These are phyloP conservation scores for Thymelicus lineola DNA, from an alignment of 2,888 invertebrate species.

Conservation along the genomic window DNA sequence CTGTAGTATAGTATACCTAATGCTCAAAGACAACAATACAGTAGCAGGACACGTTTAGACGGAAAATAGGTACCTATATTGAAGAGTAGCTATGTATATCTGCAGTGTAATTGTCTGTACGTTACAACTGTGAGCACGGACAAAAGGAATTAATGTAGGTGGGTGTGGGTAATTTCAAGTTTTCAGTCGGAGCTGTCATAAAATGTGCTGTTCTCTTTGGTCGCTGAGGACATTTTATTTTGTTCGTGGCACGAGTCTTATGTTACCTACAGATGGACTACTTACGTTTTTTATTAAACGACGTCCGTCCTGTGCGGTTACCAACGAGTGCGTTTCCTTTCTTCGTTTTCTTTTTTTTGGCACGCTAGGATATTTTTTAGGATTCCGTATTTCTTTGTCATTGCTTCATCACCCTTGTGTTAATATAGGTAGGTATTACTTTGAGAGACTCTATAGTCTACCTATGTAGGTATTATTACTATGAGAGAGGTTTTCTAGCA, in stretches of 20 bases:
- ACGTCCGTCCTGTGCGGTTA: slow-evolving; percentile 67
- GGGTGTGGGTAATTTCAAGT: slow-evolving; percentile 33
- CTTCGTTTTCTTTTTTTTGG: slow-evolving; percentile 31
- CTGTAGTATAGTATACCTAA: no score
- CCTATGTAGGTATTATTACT: no score
- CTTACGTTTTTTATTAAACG: slow-evolving; percentile 37
- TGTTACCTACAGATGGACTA: slow-evolving; percentile 34
- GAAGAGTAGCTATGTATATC: background rate
- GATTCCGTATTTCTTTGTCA: slow-evolving; percentile 6
- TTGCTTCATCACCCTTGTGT: no score
- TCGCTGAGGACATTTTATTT: slow-evolving; percentile 35
- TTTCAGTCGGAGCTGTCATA: slow-evolving; percentile 36
- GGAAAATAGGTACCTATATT: background rate
- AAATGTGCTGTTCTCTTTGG: slow-evolving; percentile 22
- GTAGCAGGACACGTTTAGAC: no score
- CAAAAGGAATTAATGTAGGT: slow-evolving; percentile 32
- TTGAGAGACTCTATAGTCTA: no score
- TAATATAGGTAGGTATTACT: no score
- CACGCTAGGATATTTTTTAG: slow-evolving; percentile 19
- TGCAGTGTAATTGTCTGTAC: slow-evolving; percentile 17
- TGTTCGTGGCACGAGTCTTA: slow-evolving; percentile 36
- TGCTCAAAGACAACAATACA: no score
- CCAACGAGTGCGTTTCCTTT: slow-evolving; percentile 37
- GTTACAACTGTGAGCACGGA: slow-evolving; percentile 29
- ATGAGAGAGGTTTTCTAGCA: no score